These are phyloP conservation scores for Sebastes cheni DNA, from an alignment of 2,797 vertebrate genomes.

Conservation along the genomic window DNA sequence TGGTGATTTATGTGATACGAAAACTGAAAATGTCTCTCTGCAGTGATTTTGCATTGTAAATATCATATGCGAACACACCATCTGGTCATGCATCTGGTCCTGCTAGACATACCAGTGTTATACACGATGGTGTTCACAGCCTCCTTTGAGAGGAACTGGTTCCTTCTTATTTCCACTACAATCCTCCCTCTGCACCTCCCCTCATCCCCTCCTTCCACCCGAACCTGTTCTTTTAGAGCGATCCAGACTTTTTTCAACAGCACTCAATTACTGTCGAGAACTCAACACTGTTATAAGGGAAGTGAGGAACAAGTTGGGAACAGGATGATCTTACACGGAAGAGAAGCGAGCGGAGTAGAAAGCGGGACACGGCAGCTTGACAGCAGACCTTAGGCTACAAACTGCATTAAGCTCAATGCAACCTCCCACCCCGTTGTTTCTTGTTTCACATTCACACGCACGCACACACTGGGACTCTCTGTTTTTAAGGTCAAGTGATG, in stretches of 20 bases:
- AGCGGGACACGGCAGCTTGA: conserved; percentile 37
- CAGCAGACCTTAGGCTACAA: conserved; percentile 61
- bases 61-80: conserved; percentile 43
- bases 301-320: conserved; percentile 44
- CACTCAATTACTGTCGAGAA: conserved; percentile 53
- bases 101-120: conserved; percentile 14
- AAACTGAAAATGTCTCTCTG: conserved; percentile 37
- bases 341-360: conserved; percentile 44
- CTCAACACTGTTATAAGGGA: conserved; percentile 34
- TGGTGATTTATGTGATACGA: conserved; percentile 43
- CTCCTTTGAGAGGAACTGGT: conserved; percentile 37
- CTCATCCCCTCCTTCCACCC: not conserved
- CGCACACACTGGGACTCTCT: not conserved
- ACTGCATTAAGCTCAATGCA: conserved; percentile 59
- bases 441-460: conserved; percentile 2
- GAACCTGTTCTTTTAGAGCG: conserved; percentile 11
- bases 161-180: conserved; percentile 6
- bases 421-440: conserved; percentile 25
- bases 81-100: conserved; percentile 58
- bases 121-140: not conserved
- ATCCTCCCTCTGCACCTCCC: not conserved
- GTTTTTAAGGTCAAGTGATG: conserved; percentile 48
- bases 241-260: conserved; percentile 49
- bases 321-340: conserved; percentile 54
- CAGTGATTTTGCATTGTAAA: conserved; percentile 51